Percentiles rank a stretch among this genome's conserved stretches.
These are phyloP conservation scores for Narcine bancroftii DNA, from an alignment of 2,113 vertebrate genomes.

Conservation along the genomic window DNA sequence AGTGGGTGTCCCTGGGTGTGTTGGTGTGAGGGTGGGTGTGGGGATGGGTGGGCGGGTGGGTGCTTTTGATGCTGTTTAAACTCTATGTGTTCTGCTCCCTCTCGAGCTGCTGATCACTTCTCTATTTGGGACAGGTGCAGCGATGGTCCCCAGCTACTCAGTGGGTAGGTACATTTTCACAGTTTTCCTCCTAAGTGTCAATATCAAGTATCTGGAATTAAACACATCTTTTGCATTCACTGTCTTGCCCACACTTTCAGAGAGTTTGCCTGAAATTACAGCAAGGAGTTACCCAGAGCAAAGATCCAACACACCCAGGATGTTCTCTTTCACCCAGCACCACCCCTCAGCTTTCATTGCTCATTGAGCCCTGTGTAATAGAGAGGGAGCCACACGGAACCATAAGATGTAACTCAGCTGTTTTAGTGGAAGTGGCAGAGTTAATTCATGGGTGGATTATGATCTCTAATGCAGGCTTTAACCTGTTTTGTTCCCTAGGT, in stretches of 20 bases:
- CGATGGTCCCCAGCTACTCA: slow-evolving; percentile 56
- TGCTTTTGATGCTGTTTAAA: neutral
- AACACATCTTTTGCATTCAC: neutral
- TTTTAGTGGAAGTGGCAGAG: too few relatives aligned
- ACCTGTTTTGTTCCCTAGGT: too few relatives aligned
- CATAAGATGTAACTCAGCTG: too few relatives aligned
- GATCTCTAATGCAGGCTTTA: too few relatives aligned
- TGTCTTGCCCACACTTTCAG: neutral
- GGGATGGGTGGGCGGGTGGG: neutral
- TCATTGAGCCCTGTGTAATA: too few relatives aligned
- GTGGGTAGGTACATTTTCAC: slow-evolving; percentile 49
- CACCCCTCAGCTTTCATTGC: too few relatives aligned
- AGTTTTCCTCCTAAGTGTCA: neutral
- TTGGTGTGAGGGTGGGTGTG: neutral
- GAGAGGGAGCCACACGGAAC: too few relatives aligned
- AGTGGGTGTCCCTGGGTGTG: neutral
- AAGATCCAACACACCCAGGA: too few relatives aligned
- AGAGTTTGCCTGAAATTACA: too few relatives aligned
- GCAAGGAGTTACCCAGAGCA: too few relatives aligned
- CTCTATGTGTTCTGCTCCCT: neutral
- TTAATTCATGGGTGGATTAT: too few relatives aligned
- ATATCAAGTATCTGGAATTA: neutral
- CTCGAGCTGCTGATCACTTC: neutral
- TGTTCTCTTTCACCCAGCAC: too few relatives aligned
- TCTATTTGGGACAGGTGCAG: slow-evolving; percentile 48